Conservation (phyloP, 2,113 vertebrate species). For the Semicossyphus pulcher region DNA sequence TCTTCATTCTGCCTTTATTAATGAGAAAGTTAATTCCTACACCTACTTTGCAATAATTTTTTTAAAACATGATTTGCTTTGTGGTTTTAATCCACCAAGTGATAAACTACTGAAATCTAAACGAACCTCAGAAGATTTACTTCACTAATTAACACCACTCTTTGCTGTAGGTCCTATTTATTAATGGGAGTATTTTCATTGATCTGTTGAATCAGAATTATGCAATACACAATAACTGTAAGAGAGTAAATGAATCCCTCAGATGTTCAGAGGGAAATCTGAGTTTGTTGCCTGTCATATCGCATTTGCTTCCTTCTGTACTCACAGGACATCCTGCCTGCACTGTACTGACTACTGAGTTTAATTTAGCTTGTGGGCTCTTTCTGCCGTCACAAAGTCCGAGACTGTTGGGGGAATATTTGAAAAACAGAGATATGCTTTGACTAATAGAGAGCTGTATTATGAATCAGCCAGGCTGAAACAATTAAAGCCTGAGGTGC, state of each 20-base stretch:
- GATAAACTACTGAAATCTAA: no score
- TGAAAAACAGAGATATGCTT: conserved; percentile 63
- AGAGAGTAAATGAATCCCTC: conserved; percentile 32
- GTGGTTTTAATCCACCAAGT: no score
- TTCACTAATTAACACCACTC: background rate
- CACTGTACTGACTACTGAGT: conserved; percentile 34
- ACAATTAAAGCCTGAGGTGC: conserved; percentile 75
- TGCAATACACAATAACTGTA: conserved; percentile 11
- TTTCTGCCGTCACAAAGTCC: conserved; percentile 59
- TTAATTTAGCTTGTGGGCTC: conserved; percentile 61
- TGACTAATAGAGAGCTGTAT: conserved; percentile 70
- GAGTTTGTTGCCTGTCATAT: conserved; percentile 56
- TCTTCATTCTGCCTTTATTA: no score
- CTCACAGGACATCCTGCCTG: conserved; percentile 53
- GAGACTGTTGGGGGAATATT: conserved; percentile 47
- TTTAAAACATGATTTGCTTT: no score
- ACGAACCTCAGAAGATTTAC: background rate
- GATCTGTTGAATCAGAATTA: conserved; percentile 16
- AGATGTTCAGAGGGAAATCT: conserved; percentile 40
- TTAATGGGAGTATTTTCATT: conserved; percentile 5
- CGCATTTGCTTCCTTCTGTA: conserved; percentile 47
- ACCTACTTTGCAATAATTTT: no score
- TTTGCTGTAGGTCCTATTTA: background rate
- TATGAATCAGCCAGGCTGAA: conserved; percentile 74
- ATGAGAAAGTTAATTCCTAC: no score